Evolutionary conservation across 1,140 invertebrate species (phyloP).

Genomic region (Lepidurus couesii): DNA sequence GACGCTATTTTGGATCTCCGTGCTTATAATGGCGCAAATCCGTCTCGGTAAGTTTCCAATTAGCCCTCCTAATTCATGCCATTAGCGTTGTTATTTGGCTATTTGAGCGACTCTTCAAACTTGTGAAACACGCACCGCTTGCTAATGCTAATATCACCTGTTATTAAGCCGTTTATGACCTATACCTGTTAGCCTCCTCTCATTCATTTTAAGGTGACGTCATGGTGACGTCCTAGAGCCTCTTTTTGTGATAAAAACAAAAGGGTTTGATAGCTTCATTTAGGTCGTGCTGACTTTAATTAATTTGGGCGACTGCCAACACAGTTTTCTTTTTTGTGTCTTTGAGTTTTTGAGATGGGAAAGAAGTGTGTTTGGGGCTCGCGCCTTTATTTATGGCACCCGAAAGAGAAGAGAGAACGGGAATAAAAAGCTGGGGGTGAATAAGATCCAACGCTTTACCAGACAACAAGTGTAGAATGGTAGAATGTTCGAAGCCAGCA

Average conservation of each 20-base stretch:
- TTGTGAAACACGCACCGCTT: background rate
- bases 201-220: too few species aligned
- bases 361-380: too few species aligned
- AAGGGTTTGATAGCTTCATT: background rate
- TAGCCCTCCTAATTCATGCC: background rate
- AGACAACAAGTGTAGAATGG: background rate
- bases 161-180: background rate
- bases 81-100: background rate
- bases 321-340: too few species aligned
- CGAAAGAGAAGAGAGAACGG: too few species aligned
- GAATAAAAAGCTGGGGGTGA: background rate
- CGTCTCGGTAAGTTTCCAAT: constrained; percentile 28
- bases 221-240: too few species aligned
- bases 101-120: background rate
- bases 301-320: background rate
- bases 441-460: background rate
- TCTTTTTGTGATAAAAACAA: too few species aligned
- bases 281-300: background rate
- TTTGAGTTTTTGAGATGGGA: too few species aligned
- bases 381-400: too few species aligned
- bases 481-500: background rate
- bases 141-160: background rate
- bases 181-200: too few species aligned
- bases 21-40: constrained; percentile 37
- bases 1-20: constrained; percentile 38